Percentiles rank a stretch among this genome's conserved stretches.
phyloP scores from a whole-genome alignment of 2,888 invertebrate species.

The Oligia fasciuncula region DNA sequence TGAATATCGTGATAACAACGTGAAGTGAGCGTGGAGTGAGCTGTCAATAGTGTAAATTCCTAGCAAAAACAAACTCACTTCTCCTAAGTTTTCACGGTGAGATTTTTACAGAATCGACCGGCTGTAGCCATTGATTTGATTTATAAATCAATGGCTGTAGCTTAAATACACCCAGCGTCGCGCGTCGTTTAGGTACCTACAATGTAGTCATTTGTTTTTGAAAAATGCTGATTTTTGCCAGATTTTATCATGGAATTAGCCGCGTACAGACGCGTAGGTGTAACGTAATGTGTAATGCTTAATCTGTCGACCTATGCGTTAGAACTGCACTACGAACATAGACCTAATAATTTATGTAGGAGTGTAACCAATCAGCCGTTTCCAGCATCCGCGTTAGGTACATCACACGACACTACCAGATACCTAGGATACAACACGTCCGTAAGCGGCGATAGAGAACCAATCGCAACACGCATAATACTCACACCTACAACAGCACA shows the following conservation, averaged over 20 bases:
- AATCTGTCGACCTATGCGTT: background rate
- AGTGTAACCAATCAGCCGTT: background rate
- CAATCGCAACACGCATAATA: background rate
- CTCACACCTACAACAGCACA: background rate
- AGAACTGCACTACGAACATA: background rate
- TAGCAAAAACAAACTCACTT: no score
- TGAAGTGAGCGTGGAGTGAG: no score
- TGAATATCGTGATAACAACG: no score
- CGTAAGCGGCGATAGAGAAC: background rate
- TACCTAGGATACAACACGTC: background rate
- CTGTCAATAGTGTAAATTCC: no score
- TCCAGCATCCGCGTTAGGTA: background rate
- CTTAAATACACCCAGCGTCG: background rate
- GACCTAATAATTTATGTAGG: background rate
- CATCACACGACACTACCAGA: background rate
- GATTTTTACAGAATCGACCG: no score
- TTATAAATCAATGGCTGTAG: no score
- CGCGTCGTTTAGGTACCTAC: background rate
- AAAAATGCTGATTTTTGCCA: background rate
- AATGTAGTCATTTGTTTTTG: conserved; percentile 5
- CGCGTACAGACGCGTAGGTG: background rate
- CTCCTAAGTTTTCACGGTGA: no score
- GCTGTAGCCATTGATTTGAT: no score
- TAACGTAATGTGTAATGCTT: background rate
- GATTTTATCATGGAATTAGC: background rate